Base-by-base conservation (phyloP, 64 coral and sea anemone genomes). In the Platygyra sinensis region DNA sequence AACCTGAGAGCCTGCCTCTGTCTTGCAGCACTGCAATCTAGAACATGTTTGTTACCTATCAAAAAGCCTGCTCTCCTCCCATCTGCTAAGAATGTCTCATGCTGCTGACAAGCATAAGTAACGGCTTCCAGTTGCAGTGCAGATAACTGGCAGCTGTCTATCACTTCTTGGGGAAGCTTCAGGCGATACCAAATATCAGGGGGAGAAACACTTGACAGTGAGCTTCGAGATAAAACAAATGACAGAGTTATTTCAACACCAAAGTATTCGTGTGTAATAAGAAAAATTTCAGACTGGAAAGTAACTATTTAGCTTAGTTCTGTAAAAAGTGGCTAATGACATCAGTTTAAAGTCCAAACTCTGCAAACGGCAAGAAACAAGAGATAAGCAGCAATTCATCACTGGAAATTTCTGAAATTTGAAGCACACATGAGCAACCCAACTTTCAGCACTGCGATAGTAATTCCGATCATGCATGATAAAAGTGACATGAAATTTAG, bases 91-190 rank as follows among this genome's bases (percentile, higher is more conserved):
- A 99, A 85, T 16, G 65, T 95, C 65, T 99, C 97, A 89, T 99
- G 97, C 62, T 95, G 72, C 54, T 99, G 97, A 54, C 94, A 99
- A 29, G 97, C 91, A 89, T 99, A 99, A 30, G 96, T 91, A 69
- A 96, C 91, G 49, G 97, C 97, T 75, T 99, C 97, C 30, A 99
- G 92, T 84, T 99, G 97, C 30, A 99, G 77, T 61, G 97, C 94
- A n/a, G 97, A 99, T 27, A 99, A 46, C 7, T 74, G 86, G 32
- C 88, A 78, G 17, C 60, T 80, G 51, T 95, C 88, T 62, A 96
- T 86, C 12, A 99, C 94, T 65, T 99, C 97, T 79, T 80, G 72
- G 25, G 97, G 94, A 20, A 99, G 30, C 62, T 36, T 52, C 0
- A 96, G 78, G 64, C 73, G 64, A 75, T 99, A 99, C 97, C 97